Percentiles rank a stretch among this genome's conserved stretches.
Evolutionary conservation across 2,113 vertebrate species (phyloP).

Genomic region (Tetraodon nigroviridis): DNA sequence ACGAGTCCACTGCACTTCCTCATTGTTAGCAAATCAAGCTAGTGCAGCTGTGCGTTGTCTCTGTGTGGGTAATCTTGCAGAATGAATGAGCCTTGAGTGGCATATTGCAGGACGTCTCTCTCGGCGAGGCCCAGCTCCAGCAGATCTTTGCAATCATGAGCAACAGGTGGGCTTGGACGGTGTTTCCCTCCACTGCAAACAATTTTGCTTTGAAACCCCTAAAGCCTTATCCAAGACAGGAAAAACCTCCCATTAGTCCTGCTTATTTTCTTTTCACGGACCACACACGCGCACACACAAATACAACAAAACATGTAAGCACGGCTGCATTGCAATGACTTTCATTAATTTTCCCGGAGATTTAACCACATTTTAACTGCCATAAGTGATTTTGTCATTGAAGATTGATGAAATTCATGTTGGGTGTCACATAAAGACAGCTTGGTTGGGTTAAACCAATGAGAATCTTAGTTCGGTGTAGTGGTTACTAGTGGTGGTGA

Average conservation of each 20-base stretch:
- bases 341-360: slow-evolving; percentile 43
- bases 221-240: slow-evolving; percentile 60
- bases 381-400: too few species aligned
- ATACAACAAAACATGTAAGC: slow-evolving; percentile 40
- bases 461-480: too few species aligned
- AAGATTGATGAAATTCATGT: too few species aligned
- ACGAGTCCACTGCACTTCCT: neutral
- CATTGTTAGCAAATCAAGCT: slow-evolving; percentile 1
- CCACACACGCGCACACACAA: slow-evolving; percentile 54
- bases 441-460: too few species aligned
- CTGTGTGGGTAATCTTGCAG: slow-evolving; percentile 33
- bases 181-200: slow-evolving; percentile 57
- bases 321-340: slow-evolving; percentile 22
- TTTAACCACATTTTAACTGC: slow-evolving; percentile 27
- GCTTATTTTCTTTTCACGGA: slow-evolving; percentile 68
- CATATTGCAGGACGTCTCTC: slow-evolving; percentile 45
- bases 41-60: slow-evolving; percentile 25
- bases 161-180: slow-evolving; percentile 67
- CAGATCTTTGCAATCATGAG: slow-evolving; percentile 62
- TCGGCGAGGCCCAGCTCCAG: slow-evolving; percentile 47
- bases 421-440: too few species aligned
- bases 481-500: too few species aligned
- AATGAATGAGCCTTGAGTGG: slow-evolving; percentile 43
- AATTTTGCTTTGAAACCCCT: slow-evolving; percentile 64
- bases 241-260: slow-evolving; percentile 66